Conservation (phyloP, 2,888 invertebrate genomes). For the Seira sanloemensis region DNA sequence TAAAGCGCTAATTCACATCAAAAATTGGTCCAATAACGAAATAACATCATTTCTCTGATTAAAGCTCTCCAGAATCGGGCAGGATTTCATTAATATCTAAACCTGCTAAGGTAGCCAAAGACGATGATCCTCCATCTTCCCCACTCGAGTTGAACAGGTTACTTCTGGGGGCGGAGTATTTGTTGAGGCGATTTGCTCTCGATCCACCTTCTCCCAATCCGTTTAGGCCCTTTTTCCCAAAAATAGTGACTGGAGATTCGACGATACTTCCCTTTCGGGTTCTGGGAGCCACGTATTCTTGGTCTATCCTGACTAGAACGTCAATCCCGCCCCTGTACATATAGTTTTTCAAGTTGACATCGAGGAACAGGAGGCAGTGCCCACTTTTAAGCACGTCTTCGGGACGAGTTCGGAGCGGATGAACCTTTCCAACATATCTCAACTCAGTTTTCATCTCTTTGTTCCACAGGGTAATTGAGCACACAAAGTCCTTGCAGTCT, state of each 20-base stretch:
- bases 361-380: conserved; percentile 59
- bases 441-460: conserved; percentile 40
- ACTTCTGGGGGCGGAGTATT: too few relatives aligned
- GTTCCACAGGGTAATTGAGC: conserved; percentile 58
- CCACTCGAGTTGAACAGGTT: too few relatives aligned
- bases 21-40: too few relatives aligned
- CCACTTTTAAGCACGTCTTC: conserved; percentile 57
- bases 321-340: conserved; percentile 67
- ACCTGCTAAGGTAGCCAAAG: too few relatives aligned
- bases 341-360: conserved; percentile 49
- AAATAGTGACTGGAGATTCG: conserved; percentile 49
- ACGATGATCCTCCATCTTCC: too few relatives aligned
- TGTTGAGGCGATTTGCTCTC: too few relatives aligned
- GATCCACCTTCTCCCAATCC: background rate
- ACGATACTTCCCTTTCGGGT: conserved; percentile 45
- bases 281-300: conserved; percentile 43
- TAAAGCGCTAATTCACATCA: too few relatives aligned
- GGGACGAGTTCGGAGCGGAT: conserved; percentile 45
- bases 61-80: too few relatives aligned
- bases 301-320: conserved; percentile 62
- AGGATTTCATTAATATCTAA: too few relatives aligned
- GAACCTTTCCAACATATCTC: conserved; percentile 52
- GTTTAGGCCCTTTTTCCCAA: background rate
- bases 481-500: conserved; percentile 24
- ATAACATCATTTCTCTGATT: too few relatives aligned